These are phyloP conservation scores for Spodoptera littoralis DNA, from an alignment of 2,888 invertebrate genomes.

Conservation along the genomic window DNA sequence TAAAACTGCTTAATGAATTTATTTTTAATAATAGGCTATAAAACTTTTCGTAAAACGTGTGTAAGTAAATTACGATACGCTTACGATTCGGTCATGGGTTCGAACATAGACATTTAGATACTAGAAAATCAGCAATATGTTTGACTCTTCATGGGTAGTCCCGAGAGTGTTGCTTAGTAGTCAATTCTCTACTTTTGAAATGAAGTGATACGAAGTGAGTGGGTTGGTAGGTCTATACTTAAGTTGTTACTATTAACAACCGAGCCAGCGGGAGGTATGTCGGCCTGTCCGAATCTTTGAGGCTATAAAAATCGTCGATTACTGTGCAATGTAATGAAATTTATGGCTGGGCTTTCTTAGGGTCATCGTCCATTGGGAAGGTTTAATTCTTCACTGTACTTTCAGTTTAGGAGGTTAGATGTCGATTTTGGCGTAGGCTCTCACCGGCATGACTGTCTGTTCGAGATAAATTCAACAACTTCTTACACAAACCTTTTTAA, in stretches of 20 bases:
- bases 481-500: too few species aligned
- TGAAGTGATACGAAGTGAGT: conserved; percentile 24
- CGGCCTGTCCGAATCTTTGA: conserved; percentile 17
- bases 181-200: conserved; percentile 33
- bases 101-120: conserved; percentile 11
- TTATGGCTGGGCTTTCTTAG: conserved; percentile 30
- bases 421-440: too few species aligned
- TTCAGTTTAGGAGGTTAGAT: not conserved
- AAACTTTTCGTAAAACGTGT: too few species aligned
- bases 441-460: too few species aligned
- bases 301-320: conserved; percentile 39
- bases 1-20: too few species aligned
- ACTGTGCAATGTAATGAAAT: conserved; percentile 39
- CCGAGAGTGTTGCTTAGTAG: conserved; percentile 33
- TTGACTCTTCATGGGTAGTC: conserved; percentile 27
- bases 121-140: conserved; percentile 35
- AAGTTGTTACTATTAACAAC: conserved; percentile 14
- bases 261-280: conserved; percentile 25
- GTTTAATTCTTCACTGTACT: not conserved
- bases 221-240: conserved; percentile 1
- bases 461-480: too few species aligned
- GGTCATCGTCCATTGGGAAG: conserved; percentile 15
- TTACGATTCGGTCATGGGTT: not conserved
- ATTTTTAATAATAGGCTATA: too few species aligned
- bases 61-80: not conserved